Conservation (phyloP, 2,113 vertebrate species). For the Nerophis ophidion region DNA sequence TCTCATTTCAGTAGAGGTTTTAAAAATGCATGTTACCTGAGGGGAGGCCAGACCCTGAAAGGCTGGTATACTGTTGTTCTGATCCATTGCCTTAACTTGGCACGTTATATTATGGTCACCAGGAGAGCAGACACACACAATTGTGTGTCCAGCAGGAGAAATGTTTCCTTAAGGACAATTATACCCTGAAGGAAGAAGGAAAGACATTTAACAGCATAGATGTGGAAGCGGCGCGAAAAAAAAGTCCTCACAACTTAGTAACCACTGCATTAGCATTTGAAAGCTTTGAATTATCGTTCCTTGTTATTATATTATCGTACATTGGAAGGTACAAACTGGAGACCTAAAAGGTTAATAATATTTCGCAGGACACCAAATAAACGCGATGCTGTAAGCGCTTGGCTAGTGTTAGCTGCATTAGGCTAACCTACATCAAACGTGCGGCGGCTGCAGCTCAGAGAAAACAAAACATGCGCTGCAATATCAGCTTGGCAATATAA, state of each 20-base stretch:
- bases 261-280: neutral
- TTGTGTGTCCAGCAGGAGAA: neutral
- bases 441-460: neutral
- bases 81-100: conserved; percentile 79
- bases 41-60: conserved; percentile 95
- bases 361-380: conserved; percentile 2
- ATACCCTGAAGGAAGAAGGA: neutral
- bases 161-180: neutral
- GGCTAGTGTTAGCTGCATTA: conserved; percentile 36
- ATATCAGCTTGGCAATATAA: neutral
- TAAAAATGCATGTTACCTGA: conserved; percentile 73
- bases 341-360: neutral
- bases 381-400: conserved; percentile 21
- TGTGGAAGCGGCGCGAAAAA: neutral
- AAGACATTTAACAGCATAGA: neutral
- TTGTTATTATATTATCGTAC: too few species aligned
- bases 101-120: conserved; percentile 46
- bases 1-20: too few species aligned
- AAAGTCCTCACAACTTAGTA: neutral
- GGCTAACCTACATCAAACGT: conserved; percentile 13
- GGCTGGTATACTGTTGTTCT: conserved; percentile 90
- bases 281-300: neutral
- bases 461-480: neutral
- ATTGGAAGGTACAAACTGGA: too few species aligned
- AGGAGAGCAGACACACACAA: conserved; percentile 16